phyloP scores from a whole-genome alignment of 2,888 invertebrate genomes.

The Brassicogethes aeneus region DNA sequence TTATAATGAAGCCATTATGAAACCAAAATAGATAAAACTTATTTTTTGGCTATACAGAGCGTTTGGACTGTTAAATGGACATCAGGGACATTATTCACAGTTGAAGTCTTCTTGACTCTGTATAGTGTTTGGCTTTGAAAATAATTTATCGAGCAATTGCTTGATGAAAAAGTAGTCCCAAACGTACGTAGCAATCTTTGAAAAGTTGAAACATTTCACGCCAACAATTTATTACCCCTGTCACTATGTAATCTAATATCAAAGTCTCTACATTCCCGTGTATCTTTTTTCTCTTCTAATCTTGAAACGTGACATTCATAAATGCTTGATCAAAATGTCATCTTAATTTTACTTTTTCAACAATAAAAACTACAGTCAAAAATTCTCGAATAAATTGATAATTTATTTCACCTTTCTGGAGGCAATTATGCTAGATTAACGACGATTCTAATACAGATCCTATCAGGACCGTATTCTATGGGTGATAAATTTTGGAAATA shows the following conservation, averaged over 20 bases:
- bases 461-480: neutral
- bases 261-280: constrained; percentile 3
- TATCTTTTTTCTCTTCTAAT: neutral
- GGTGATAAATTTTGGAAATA: neutral
- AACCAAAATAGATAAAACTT: no score
- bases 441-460: neutral
- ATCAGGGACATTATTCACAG: no score
- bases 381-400: neutral
- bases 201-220: constrained; percentile 18
- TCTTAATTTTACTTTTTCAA: no score
- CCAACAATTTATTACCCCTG: constrained; percentile 19
- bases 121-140: no score
- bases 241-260: constrained; percentile 18
- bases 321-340: no score
- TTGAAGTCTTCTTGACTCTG: no score
- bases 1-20: no score
- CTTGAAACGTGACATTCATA: neutral
- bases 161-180: constrained; percentile 1
- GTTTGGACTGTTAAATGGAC: no score
- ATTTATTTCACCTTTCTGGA: neutral
- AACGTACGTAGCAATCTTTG: constrained; percentile 6
- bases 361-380: no score
- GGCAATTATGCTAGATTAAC: neutral
- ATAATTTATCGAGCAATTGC: neutral
- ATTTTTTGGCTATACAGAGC: no score